phyloP scores from a whole-genome alignment of 1,140 invertebrate species.

The Ceratina calcarata region DNA sequence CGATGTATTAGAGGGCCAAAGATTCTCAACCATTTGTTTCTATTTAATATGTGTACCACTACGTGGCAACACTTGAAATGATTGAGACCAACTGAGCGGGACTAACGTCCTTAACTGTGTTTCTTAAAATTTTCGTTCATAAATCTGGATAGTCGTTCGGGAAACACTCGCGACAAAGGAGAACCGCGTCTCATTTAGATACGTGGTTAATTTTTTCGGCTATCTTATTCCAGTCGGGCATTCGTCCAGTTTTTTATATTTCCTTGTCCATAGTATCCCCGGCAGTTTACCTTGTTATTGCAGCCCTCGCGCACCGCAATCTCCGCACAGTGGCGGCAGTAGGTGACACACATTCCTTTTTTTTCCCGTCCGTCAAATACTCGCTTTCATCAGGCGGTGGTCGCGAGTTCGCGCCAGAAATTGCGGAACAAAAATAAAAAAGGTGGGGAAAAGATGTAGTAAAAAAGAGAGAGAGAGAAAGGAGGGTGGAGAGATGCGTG shows the following conservation, averaged over 20 bases:
- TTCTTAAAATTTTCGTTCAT: too few relatives aligned
- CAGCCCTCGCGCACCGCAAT: neutral
- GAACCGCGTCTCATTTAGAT: neutral
- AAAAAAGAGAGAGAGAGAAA: neutral
- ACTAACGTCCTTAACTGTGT: too few relatives aligned
- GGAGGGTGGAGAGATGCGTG: neutral
- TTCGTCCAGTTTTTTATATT: neutral
- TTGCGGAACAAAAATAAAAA: neutral
- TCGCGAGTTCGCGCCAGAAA: neutral
- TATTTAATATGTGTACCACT: too few relatives aligned
- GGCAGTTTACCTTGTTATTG: conserved; percentile 7
- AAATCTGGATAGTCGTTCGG: too few relatives aligned
- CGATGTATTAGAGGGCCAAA: too few relatives aligned
- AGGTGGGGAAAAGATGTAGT: neutral
- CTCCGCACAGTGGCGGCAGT: too few relatives aligned
- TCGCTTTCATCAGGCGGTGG: conserved; percentile 5
- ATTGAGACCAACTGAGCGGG: too few relatives aligned
- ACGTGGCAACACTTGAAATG: too few relatives aligned
- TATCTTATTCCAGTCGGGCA: neutral
- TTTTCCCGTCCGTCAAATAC: neutral
- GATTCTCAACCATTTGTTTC: too few relatives aligned
- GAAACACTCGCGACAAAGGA: neutral
- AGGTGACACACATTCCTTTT: neutral
- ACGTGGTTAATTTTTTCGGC: neutral
- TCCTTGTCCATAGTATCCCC: neutral